Evolutionary conservation across 2,113 vertebrate genomes (phyloP), one percentile per base, ranked within the genome.

Genomic region (Canis aureus): DNA sequence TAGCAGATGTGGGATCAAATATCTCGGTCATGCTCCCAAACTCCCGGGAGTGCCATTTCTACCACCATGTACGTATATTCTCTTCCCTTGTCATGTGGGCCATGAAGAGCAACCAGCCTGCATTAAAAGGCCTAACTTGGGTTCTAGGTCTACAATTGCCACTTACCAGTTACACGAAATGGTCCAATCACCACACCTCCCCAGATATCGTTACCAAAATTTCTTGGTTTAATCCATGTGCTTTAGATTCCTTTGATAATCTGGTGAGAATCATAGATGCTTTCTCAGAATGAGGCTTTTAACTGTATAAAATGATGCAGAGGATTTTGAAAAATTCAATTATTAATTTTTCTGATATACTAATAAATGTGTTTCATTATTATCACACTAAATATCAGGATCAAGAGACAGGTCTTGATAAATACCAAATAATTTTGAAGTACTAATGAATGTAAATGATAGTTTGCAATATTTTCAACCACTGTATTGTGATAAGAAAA

Each of bases 401-500:
- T 60, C 43, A 69, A 78, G 38, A 85, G 43, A 92, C 0, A 49
- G 10, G 1, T 79, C 8, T 82, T 13, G 43, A 82, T 53, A 73
- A 80, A 91, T 81, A 67, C 4, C n/a, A 78, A 78, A 79, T 69
- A 89, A 90, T 79, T 95, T 83, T 84, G 64, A 94, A 59, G 10
- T 78, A 20, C 1, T 53, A 2, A 73, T 91, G 11, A 85, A 64
- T n/a, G 3, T 59, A 82, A 84, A 57, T 9, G 29, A 49, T 88
- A 89, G 82, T 94, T 93, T 51, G 55, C 80, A n/a, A n/a, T 64
- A 76, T 43, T 23, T 80, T 60, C 53, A 89, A 60, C 11, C 35
- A 23, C 43, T 53, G 7, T 76, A 80, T 89, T 80, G 5, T 79
- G 20, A 59, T 74, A 23, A 89, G 19, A 96, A 96, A 94, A 69